Base-by-base conservation (phyloP, 2,113 vertebrate genomes). In the Heteronetta atricapilla region DNA sequence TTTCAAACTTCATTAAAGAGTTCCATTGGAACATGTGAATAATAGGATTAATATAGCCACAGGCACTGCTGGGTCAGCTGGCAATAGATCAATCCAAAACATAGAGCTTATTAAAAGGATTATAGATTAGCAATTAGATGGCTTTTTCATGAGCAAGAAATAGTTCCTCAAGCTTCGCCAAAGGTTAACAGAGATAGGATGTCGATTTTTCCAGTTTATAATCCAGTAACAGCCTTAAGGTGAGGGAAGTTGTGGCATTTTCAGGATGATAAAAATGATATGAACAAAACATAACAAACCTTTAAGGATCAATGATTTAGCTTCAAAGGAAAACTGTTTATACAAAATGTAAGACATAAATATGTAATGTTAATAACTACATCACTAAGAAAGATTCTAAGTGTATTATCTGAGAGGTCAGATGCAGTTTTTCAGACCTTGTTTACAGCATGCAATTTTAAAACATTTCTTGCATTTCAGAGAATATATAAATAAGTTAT, bases 51-150 rank as follows among this genome's bases (percentile, higher is more conserved):
- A 98, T 98, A 98, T 97, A 97, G 98, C 98, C 98, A 90, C 94
- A 76, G 97, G 98, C 98, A 97, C 96, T 98, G 97, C 98, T 98
- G 97, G 98, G 98, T 98, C 98, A 98, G 97, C 97, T 99, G 98
- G 98, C 98, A 98, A 98, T 98, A 98, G 99, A 99, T 99, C 99
- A 99, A 99, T 99, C 97, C 96, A 94, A 97, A 98, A 98, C 82
- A 89, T 94, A 98, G 97, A 98, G 88, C 98, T 97, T 98, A 98
- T 99, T 99, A 99, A 99, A 98, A 98, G 98, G 98, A 99, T 99
- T 99, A 99, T 99, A 99, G 99, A 99, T 99, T 99, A 99, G 97
- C 98, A 99, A 99, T 99, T 99, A 99, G 98, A 99, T 99, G 98
- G 97, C 97, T 98, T 98, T 97, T 98, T 99, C 98, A 98, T 68